Percentiles rank a stretch among this genome's conserved stretches.
phyloP scores from a whole-genome alignment of 2,888 invertebrate species.

The Odiellus spinosus region DNA sequence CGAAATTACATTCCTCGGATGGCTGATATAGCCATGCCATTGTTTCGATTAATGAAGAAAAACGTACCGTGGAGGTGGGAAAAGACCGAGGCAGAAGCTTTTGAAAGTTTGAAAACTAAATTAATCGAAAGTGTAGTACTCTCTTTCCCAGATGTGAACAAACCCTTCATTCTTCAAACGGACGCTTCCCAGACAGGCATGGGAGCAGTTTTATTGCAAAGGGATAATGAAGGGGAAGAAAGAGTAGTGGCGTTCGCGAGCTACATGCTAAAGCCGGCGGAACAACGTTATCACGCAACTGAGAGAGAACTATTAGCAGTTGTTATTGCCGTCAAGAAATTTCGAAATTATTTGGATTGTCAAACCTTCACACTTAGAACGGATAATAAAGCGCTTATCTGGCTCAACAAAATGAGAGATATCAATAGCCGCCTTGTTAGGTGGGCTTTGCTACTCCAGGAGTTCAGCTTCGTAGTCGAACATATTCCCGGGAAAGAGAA shows the following conservation, averaged over 20 bases:
- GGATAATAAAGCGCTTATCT: neutral
- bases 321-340: neutral
- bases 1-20: neutral
- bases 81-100: neutral
- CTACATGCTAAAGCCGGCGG: neutral
- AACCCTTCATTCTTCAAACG: neutral
- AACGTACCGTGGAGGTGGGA: neutral
- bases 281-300: neutral
- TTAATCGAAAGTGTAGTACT: neutral
- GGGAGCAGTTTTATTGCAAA: neutral
- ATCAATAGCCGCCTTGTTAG: neutral
- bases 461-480: neutral
- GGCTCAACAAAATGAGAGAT: neutral
- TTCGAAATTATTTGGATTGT: neutral
- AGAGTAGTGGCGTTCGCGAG: neutral
- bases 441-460: neutral
- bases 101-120: neutral
- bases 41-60: neutral
- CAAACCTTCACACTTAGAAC: neutral
- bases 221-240: neutral
- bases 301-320: neutral
- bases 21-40: neutral
- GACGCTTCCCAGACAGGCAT: neutral
- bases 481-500: neutral
- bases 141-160: neutral